Evolutionary conservation across 2,888 invertebrate genomes (phyloP).

Genomic region (Conomelus anceps): DNA sequence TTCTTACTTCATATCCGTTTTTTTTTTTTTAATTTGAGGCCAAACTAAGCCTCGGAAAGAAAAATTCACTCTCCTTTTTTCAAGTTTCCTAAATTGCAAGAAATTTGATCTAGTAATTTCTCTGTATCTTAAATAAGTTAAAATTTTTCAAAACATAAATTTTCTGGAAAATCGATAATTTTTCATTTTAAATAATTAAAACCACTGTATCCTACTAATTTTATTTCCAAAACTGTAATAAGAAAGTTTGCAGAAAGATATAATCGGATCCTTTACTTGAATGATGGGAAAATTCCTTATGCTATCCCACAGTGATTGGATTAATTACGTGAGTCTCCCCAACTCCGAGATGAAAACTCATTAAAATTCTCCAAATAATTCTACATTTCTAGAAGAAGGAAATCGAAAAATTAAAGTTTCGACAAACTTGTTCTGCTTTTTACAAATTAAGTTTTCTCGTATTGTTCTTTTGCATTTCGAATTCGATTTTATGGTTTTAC

Average conservation of each 20-base stretch:
- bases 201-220: too few species aligned
- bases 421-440: background rate
- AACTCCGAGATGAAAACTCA: background rate
- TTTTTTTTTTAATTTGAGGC: too few species aligned
- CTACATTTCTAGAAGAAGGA: background rate
- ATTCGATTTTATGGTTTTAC: background rate
- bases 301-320: background rate
- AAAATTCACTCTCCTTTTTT: too few species aligned
- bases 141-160: too few species aligned
- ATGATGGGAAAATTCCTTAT: background rate
- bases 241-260: background rate
- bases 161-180: too few species aligned
- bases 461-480: background rate
- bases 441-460: background rate
- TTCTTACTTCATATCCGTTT: too few species aligned
- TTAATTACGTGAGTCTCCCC: background rate
- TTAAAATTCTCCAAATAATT: background rate
- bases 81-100: too few species aligned
- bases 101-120: too few species aligned
- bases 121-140: too few species aligned
- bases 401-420: background rate
- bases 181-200: too few species aligned
- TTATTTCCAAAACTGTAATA: background rate
- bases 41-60: too few species aligned
- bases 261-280: background rate